Evolutionary conservation across 2,113 vertebrate genomes (phyloP).

Genomic region (Proterorhinus semilunaris): DNA sequence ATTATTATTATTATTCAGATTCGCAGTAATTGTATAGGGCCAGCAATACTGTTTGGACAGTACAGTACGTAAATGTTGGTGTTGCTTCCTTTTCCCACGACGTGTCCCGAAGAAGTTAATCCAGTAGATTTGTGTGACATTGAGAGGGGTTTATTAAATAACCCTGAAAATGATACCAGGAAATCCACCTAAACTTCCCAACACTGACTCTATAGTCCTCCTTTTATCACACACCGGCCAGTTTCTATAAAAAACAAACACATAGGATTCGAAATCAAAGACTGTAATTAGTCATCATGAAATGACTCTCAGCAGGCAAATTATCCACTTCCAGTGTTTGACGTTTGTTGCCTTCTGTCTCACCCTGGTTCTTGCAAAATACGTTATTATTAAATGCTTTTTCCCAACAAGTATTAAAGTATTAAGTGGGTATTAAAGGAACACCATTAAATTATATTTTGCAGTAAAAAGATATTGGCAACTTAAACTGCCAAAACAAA

Average conservation of each 20-base stretch:
- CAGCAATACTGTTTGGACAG: no score
- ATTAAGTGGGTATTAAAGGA: no score
- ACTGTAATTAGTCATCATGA: slow-evolving; percentile 3
- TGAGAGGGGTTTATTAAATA: slow-evolving; percentile 50
- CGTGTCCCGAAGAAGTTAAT: slow-evolving; percentile 29
- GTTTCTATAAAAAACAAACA: slow-evolving; percentile 3
- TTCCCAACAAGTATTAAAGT: no score
- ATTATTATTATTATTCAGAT: no score
- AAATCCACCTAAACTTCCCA: slow-evolving; percentile 46
- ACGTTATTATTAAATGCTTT: neutral
- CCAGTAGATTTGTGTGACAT: slow-evolving; percentile 38
- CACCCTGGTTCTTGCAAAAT: slow-evolving; percentile 13
- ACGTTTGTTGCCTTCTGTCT: neutral
- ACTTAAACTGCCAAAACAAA: no score
- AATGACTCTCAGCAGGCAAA: slow-evolving; percentile 3
- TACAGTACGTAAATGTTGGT: neutral
- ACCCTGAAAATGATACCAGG: slow-evolving; percentile 54
- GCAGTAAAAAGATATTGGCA: no score
- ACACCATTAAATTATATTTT: no score
- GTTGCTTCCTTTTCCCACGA: slow-evolving; percentile 48
- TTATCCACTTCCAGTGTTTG: slow-evolving; percentile 1
- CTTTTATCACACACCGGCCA: slow-evolving; percentile 3
- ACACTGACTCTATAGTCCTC: slow-evolving; percentile 9
- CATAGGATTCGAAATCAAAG: neutral
- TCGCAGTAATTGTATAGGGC: no score